Percentiles rank a stretch among this genome's conserved stretches.
These are phyloP conservation scores for Bujurquina vittata DNA, from an alignment of 2,113 vertebrate genomes.

Conservation along the genomic window DNA sequence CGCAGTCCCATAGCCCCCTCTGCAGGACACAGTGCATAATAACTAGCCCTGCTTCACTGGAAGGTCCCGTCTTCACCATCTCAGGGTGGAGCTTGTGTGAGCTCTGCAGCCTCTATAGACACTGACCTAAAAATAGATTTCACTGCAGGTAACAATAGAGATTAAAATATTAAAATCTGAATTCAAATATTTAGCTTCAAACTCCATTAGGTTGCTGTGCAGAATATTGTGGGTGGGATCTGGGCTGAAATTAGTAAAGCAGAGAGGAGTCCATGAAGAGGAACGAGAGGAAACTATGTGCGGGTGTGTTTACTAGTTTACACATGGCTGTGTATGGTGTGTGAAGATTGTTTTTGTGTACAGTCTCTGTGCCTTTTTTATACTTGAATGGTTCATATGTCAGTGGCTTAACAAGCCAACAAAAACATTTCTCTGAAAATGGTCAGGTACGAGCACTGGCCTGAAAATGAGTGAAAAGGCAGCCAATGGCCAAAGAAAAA, in stretches of 20 bases:
- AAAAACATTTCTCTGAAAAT: too few relatives aligned
- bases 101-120: not conserved
- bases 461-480: too few relatives aligned
- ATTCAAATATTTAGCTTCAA: not conserved
- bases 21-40: constrained; percentile 15
- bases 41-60: not conserved
- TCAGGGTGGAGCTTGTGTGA: not conserved
- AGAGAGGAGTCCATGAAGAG: not conserved
- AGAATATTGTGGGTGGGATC: not conserved
- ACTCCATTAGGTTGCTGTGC: not conserved
- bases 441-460: too few relatives aligned
- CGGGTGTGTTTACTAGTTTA: not conserved
- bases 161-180: not conserved
- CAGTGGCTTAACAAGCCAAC: too few relatives aligned
- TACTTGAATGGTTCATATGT: too few relatives aligned
- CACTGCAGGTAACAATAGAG: not conserved
- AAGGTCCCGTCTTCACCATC: not conserved
- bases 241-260: not conserved
- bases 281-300: not conserved
- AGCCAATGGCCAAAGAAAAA: too few relatives aligned
- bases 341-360: too few relatives aligned
- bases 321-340: too few relatives aligned
- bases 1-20: constrained; percentile 31
- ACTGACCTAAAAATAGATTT: not conserved
- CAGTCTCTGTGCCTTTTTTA: too few relatives aligned